Percentiles rank a stretch among this genome's conserved stretches.
Conservation (phyloP, 2,113 vertebrate genomes). For the Harpagus bidentatus region DNA sequence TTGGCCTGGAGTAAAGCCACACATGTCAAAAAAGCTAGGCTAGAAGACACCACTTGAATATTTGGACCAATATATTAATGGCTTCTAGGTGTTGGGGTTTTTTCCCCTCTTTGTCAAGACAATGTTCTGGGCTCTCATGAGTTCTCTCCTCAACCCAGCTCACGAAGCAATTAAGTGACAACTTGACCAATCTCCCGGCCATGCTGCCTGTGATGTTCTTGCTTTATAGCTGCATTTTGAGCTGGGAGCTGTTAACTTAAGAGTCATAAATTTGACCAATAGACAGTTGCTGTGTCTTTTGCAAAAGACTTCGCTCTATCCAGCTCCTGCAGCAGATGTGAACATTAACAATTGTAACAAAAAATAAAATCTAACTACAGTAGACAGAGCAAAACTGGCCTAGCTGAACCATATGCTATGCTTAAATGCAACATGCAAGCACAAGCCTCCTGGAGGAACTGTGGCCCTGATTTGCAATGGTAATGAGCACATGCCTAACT, state of each 20-base stretch:
- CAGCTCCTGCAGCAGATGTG: not conserved
- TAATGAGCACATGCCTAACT: not conserved
- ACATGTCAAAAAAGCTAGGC: not conserved
- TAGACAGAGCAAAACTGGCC: not conserved
- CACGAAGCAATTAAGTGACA: not conserved
- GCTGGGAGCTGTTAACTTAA: not conserved
- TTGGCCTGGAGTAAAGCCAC: not conserved
- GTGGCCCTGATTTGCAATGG: not conserved
- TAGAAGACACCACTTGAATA: not conserved
- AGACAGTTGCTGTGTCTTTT: not conserved
- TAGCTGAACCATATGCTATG: fast-evolving
- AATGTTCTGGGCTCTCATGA: not conserved
- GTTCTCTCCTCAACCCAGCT: not conserved
- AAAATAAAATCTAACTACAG: too few relatives aligned
- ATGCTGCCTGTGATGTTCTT: not conserved
- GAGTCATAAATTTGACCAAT: not conserved
- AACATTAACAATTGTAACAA: not conserved
- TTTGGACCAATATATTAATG: not conserved
- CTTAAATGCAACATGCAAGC: not conserved
- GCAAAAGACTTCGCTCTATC: not conserved
- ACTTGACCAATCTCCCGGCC: not conserved
- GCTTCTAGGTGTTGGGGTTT: not conserved
- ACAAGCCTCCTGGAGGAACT: not conserved
- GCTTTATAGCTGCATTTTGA: not conserved
- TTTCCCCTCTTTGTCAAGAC: not conserved